Conservation (phyloP, 2,888 invertebrate species). For the Coenonympha arcania region DNA sequence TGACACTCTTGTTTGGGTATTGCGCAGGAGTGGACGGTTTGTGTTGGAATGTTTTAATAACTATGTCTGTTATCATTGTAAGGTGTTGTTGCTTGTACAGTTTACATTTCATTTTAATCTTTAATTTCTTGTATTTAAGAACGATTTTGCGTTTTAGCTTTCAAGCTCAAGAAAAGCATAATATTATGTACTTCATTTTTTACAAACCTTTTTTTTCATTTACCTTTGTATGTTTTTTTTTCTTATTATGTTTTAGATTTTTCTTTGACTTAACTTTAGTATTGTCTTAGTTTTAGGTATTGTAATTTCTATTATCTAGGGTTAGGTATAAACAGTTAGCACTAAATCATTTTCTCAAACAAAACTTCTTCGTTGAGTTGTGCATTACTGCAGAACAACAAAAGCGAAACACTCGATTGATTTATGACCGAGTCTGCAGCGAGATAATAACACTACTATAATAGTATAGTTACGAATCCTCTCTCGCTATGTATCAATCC, state of each 20-base stretch:
- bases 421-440: too few species aligned
- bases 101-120: background rate
- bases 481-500: too few species aligned
- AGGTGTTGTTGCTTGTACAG: conserved; percentile 13
- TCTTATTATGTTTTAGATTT: conserved; percentile 1
- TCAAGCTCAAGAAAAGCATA: conserved; percentile 18
- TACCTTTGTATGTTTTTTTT: background rate
- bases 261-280: background rate
- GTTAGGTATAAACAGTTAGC: background rate
- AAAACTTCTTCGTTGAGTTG: too few species aligned
- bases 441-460: too few species aligned
- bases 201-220: conserved; percentile 4
- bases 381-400: too few species aligned
- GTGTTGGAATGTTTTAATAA: conserved; percentile 18
- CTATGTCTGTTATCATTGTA: conserved; percentile 21
- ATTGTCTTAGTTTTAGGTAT: conserved; percentile 4
- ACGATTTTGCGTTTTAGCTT: conserved; percentile 4
- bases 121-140: background rate
- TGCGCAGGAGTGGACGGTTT: too few species aligned
- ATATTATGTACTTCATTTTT: too few species aligned
- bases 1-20: too few species aligned
- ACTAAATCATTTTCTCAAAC: background rate
- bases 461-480: too few species aligned
- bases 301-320: too few species aligned
- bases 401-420: too few species aligned